A percentile compares a stretch with the other conserved stretches of the same genome.
These are phyloP conservation scores for Ciconia maguari DNA, from an alignment of 2,113 vertebrate species.

Conservation along the genomic window DNA sequence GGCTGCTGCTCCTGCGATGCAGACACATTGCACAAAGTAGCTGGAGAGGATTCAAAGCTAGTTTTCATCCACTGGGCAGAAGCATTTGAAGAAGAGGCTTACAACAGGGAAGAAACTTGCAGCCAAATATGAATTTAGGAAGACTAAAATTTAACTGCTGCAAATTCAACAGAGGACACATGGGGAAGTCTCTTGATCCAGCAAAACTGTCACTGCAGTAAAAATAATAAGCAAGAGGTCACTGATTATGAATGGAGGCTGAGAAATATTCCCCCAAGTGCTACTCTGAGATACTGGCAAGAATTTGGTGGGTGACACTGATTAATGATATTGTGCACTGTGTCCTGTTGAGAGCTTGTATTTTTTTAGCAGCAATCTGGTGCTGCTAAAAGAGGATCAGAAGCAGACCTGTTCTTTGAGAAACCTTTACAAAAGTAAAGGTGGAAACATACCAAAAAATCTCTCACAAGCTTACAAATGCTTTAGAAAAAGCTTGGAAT, in stretches of 20 bases:
- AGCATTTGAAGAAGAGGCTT: background rate
- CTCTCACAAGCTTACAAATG: background rate
- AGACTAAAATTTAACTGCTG: background rate
- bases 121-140: background rate
- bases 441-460: background rate
- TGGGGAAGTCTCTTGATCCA: background rate
- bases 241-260: slow-evolving; percentile 1
- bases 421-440: background rate
- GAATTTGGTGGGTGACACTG: background rate
- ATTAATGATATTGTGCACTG: background rate
- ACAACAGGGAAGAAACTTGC: background rate
- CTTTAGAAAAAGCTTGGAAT: background rate
- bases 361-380: background rate
- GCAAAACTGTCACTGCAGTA: background rate
- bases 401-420: background rate
- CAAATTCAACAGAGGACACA: background rate
- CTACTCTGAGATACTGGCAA: background rate
- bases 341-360: background rate
- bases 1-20: background rate
- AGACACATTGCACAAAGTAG: background rate
- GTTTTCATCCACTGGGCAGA: background rate
- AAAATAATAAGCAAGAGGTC: slow-evolving; percentile 9
- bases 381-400: background rate
- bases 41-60: background rate
- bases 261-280: background rate